A percentile compares a stretch with the other conserved stretches of the same genome.
phyloP scores from a whole-genome alignment of 2,113 vertebrate genomes.

The Panthera uncia region DNA sequence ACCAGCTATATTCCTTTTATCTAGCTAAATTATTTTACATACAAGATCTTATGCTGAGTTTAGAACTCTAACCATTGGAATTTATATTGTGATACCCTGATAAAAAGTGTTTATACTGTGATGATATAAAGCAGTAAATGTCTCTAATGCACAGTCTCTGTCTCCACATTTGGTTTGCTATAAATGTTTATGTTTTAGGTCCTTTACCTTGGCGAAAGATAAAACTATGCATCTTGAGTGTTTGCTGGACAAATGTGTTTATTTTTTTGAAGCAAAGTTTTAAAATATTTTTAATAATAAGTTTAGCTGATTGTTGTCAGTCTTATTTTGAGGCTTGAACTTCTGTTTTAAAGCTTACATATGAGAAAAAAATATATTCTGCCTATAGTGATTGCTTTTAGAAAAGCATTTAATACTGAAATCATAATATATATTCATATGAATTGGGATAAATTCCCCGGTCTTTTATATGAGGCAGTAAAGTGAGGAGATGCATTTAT shows the following conservation, averaged over 20 bases:
- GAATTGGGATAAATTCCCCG: conserved; percentile 47
- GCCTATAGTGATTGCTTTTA: conserved; percentile 55
- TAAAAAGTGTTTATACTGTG: conserved; percentile 69
- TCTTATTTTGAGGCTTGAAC: conserved; percentile 73
- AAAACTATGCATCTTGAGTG: conserved; percentile 69
- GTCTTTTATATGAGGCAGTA: conserved; percentile 20
- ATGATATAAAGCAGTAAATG: conserved; percentile 54
- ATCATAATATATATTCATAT: neutral
- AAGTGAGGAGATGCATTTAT: conserved; percentile 52
- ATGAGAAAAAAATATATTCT: conserved; percentile 7
- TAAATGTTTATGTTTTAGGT: conserved; percentile 74
- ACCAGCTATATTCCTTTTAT: conserved; percentile 62
- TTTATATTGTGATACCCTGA: conserved; percentile 65
- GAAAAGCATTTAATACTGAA: conserved; percentile 54
- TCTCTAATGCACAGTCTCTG: conserved; percentile 46
- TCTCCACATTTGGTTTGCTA: conserved; percentile 64
- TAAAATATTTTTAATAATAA: conserved; percentile 68
- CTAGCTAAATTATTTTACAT: conserved; percentile 57
- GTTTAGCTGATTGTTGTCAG: conserved; percentile 62
- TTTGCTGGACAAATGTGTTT: conserved; percentile 75
- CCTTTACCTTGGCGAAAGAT: conserved; percentile 72
- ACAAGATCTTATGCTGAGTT: conserved; percentile 34
- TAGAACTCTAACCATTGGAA: conserved; percentile 61
- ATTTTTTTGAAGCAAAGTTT: conserved; percentile 72
- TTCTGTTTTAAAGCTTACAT: conserved; percentile 57